Evolutionary conservation across 2,888 invertebrate species (phyloP).

Genomic region (Nomada goodeniana): DNA sequence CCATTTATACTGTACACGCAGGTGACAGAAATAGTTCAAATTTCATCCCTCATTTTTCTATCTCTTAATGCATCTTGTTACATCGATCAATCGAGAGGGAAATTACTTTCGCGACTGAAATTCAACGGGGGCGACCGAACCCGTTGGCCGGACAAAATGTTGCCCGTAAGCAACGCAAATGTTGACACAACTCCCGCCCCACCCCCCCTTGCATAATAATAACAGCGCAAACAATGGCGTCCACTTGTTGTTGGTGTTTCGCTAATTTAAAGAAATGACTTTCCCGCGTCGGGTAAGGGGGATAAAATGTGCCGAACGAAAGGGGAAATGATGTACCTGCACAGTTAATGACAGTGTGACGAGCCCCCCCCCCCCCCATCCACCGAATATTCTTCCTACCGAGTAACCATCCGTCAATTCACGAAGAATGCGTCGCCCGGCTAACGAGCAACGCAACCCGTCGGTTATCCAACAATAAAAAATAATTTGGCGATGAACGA

Average conservation of each 20-base stretch:
- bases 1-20: neutral
- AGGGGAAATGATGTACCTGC: neutral
- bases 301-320: neutral
- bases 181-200: no score
- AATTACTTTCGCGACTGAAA: no score
- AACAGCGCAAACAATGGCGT: no score
- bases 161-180: no score
- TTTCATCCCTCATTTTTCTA: no score
- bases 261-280: neutral
- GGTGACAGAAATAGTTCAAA: no score
- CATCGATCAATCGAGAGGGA: no score
- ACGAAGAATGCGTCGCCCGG: slow-evolving; percentile 41
- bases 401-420: slow-evolving; percentile 43
- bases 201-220: no score
- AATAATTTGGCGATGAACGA: slow-evolving; percentile 73
- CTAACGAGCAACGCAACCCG: slow-evolving; percentile 49
- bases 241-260: neutral
- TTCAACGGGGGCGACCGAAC: no score
- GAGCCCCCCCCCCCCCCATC: neutral
- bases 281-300: no score
- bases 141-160: no score
- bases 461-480: slow-evolving; percentile 70
- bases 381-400: neutral
- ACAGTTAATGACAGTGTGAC: neutral
- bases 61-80: no score